Base-by-base conservation (phyloP, 2,797 vertebrate genomes). In the Lateolabrax maculatus region DNA sequence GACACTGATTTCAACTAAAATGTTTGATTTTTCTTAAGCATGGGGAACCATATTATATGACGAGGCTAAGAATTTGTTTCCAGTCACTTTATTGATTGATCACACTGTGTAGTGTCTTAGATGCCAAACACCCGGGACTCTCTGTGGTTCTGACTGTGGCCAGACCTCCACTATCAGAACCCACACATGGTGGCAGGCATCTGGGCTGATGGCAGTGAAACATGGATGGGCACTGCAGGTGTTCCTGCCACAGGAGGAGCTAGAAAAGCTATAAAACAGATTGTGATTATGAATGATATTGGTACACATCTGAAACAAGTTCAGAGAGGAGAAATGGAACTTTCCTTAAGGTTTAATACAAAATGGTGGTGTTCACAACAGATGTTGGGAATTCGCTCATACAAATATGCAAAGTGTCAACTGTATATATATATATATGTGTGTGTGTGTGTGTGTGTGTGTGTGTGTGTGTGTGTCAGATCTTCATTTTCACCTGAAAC, bases 381-480 rank as follows among this genome's bases (percentile, higher is more conserved):
- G 60, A 71, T 43, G 52, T 77, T 68, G 71, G 70, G 61, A 81
- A 71, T 68, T 85, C 27, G 71, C 66, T 87, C 74, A 91, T 82
- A 86, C 71, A 78, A 92, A 92, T 95, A 93, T 95, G 93, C 94
- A 95, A 95, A 83, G 64, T 93, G 70, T 80, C 69, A 83, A 77
- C 63, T 90, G 60, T 89, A 84, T 36, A 52, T 75, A 61, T 66
- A 62, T 64, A 55, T 55, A 49, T 65, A 39, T 73, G 60, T 70
- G 6, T 34, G 31, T 34, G 31, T 34, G 31, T 34, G 31, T 34
- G 3, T 34, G 31, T 34, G 31, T 34, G 31, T 34, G 31, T 3
- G 31, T 34, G 31, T 34, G 31, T 34, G 31, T 34, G 31, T 34
- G 6, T 87, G 68, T 77, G 73, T 79, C 69, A 84, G 55, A 72